These are phyloP conservation scores for Cyprinodon variegatus DNA, from an alignment of 2,113 vertebrate genomes.

Conservation along the genomic window DNA sequence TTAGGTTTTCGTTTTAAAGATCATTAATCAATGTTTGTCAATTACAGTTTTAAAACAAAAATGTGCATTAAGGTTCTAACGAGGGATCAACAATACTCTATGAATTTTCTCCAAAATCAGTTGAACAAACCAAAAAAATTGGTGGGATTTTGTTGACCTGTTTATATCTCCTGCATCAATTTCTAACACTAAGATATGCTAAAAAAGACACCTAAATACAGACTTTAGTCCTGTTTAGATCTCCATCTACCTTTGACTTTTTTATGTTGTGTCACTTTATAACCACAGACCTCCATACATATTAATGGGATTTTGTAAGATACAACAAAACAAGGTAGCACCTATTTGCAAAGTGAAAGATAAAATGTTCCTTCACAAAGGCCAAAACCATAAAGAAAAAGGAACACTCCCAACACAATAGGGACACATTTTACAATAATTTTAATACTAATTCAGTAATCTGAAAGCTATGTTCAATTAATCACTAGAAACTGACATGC, in stretches of 20 bases:
- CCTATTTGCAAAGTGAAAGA: too few relatives aligned
- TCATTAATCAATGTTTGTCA: neutral
- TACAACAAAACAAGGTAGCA: neutral
- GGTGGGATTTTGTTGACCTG: neutral
- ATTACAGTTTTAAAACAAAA: neutral
- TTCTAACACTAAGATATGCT: neutral
- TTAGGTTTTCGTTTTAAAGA: neutral
- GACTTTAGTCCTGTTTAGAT: too few relatives aligned
- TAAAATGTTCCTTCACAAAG: too few relatives aligned
- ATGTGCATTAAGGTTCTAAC: neutral
- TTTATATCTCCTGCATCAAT: neutral
- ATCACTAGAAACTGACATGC: too few relatives aligned
- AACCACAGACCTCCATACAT: neutral
- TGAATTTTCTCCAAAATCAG: too few relatives aligned
- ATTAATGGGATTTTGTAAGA: neutral
- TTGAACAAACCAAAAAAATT: neutral
- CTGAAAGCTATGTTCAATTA: neutral
- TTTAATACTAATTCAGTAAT: neutral
- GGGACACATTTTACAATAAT: too few relatives aligned
- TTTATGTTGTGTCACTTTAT: neutral
- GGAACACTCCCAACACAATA: too few relatives aligned
- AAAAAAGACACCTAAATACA: neutral
- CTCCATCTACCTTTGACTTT: neutral
- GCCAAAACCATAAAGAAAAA: too few relatives aligned
- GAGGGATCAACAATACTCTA: neutral